Conservation (phyloP, 1,140 invertebrate species). For the Dendroctonus ponderosae region DNA sequence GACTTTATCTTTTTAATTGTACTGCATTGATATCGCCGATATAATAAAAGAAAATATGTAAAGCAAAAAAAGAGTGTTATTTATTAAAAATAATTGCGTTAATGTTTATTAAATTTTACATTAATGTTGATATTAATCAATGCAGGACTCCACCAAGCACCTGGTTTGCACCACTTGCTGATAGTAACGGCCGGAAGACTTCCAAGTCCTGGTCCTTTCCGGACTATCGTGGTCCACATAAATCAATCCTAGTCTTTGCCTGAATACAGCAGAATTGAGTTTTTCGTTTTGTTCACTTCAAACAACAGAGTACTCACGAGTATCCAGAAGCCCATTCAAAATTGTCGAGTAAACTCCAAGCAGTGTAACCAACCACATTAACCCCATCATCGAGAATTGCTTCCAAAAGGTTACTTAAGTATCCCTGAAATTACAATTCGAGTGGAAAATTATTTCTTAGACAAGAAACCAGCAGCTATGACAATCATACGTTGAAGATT, state of each 20-base stretch:
- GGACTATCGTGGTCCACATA: slow-evolving; percentile 31
- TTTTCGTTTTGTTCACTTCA: background rate
- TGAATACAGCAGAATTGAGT: slow-evolving; percentile 7
- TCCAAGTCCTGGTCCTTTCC: slow-evolving; percentile 31
- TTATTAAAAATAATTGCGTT: too few species aligned
- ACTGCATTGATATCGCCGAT: too few species aligned
- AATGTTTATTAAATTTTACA: too few species aligned
- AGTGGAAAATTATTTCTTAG: background rate
- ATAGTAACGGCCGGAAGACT: slow-evolving; percentile 27
- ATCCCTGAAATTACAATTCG: slow-evolving; percentile 2
- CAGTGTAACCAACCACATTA: slow-evolving; percentile 56
- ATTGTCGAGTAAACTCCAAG: slow-evolving; percentile 66
- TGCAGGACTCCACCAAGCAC: slow-evolving; percentile 19
- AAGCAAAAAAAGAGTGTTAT: too few species aligned
- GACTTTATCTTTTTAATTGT: too few species aligned
- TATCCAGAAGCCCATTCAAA: slow-evolving; percentile 61
- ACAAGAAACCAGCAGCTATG: background rate
- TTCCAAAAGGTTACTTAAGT: slow-evolving; percentile 37
- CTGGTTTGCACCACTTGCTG: slow-evolving; percentile 11
- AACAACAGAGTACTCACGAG: slow-evolving; percentile 37
- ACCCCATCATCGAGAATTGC: slow-evolving; percentile 46
- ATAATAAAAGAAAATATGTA: too few species aligned
- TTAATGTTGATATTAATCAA: slow-evolving; percentile 1
- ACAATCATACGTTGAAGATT: too few species aligned
- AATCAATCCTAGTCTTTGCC: slow-evolving; percentile 34